A percentile compares a stretch with the other conserved stretches of the same genome.
Evolutionary conservation across 2,113 vertebrate genomes (phyloP).

Genomic region (Micronycteris hirsuta): DNA sequence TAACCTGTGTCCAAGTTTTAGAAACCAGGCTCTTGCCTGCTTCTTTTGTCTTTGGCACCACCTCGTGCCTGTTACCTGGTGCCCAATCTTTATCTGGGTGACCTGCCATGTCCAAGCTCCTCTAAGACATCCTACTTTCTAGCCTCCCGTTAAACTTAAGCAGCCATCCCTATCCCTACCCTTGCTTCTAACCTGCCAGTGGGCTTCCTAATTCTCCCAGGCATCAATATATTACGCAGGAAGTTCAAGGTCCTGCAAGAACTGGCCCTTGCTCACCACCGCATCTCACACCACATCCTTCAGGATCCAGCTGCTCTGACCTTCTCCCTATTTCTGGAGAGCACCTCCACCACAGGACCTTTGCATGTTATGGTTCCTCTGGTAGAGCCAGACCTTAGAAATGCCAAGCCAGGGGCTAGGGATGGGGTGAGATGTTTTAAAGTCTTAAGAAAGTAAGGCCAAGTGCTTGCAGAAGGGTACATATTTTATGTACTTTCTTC

Average conservation of each 20-base stretch:
- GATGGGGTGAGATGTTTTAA: background rate
- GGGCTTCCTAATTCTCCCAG: background rate
- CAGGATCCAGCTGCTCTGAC: background rate
- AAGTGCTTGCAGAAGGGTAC: background rate
- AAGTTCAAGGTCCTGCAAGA: background rate
- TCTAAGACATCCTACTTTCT: background rate
- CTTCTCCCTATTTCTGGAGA: background rate
- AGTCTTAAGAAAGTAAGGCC: background rate
- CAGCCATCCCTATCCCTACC: background rate
- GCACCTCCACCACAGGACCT: background rate
- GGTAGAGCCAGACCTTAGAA: background rate
- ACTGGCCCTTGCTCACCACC: too few relatives aligned
- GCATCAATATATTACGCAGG: background rate
- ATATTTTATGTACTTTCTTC: background rate
- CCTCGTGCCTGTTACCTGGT: background rate
- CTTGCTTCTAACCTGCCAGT: background rate
- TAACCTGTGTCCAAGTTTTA: background rate
- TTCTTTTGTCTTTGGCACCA: too few relatives aligned
- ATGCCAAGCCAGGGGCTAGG: background rate
- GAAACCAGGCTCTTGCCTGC: background rate
- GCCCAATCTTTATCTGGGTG: background rate
- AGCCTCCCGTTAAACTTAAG: background rate
- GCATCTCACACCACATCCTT: background rate
- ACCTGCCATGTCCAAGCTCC: background rate
- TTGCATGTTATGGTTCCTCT: background rate